Percentiles rank a stretch among this genome's conserved stretches.
Conservation (phyloP, 1,140 invertebrate species). For the Drosophila persimilis region DNA sequence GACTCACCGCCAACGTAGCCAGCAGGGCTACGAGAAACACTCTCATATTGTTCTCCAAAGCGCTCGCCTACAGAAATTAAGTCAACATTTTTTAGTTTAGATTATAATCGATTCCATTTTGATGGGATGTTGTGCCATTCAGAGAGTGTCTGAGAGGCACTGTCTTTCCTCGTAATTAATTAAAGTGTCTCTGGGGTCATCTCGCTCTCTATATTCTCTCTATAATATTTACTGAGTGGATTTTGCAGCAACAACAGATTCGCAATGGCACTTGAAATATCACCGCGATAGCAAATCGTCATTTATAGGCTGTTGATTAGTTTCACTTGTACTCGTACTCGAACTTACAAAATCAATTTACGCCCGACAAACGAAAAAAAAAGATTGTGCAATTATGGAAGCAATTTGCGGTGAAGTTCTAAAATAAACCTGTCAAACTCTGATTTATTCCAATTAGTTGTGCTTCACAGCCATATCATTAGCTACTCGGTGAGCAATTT, state of each 20-base stretch:
- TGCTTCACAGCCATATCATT: no score
- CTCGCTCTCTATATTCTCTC: slow-evolving; percentile 4
- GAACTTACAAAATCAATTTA: slow-evolving; percentile 12
- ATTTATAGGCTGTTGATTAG: not conserved
- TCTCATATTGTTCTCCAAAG: slow-evolving; percentile 57
- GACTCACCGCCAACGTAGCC: slow-evolving; percentile 70
- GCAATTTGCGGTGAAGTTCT: not conserved
- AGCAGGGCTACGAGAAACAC: slow-evolving; percentile 58
- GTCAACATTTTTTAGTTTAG: slow-evolving; percentile 46
- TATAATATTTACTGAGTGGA: not conserved
- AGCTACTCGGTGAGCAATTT: no score
- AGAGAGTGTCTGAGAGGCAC: slow-evolving; percentile 15
- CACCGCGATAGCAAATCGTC: slow-evolving; percentile 13
- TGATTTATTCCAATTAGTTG: no score
- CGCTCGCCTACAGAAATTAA: slow-evolving; percentile 44
- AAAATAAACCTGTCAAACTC: not conserved
- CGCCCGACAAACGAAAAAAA: not conserved
- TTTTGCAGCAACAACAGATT: no score
- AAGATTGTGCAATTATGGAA: not conserved
- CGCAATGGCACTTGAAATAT: slow-evolving; percentile 3
- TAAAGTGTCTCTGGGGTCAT: slow-evolving; percentile 51
- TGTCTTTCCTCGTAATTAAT: slow-evolving; percentile 43
- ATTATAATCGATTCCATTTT: slow-evolving; percentile 16
- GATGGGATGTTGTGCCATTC: slow-evolving; percentile 18
- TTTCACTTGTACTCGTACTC: slow-evolving; percentile 1